Conservation (phyloP, 2,113 vertebrate genomes). For the Zeus faber region DNA sequence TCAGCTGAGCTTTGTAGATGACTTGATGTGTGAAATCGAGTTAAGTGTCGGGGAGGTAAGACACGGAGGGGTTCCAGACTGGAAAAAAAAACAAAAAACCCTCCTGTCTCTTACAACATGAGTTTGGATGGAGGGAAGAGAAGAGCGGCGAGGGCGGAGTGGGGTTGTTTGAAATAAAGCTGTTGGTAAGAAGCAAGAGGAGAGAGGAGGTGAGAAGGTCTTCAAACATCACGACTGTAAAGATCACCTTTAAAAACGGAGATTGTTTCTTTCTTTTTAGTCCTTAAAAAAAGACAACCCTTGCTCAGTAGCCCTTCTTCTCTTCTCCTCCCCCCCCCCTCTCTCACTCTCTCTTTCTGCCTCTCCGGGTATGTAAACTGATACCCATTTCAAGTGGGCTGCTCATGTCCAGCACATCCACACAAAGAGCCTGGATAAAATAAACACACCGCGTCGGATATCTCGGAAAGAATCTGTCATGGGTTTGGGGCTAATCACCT, state of each 20-base stretch:
- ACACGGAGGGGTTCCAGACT: slow-evolving; percentile 56
- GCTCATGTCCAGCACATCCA: slow-evolving; percentile 99
- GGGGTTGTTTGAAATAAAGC: slow-evolving; percentile 12
- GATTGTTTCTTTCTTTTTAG: background rate
- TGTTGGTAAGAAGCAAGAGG: background rate
- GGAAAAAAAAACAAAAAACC: slow-evolving; percentile 53
- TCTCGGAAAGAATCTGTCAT: slow-evolving; percentile 99
- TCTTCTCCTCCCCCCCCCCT: slow-evolving; percentile 56
- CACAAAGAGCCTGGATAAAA: slow-evolving; percentile 99
- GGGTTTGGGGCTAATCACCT: slow-evolving; percentile 99
- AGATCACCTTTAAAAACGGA: too few relatives aligned
- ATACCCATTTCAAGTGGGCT: slow-evolving; percentile 91
- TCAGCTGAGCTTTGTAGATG: slow-evolving; percentile 68
- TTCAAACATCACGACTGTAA: too few relatives aligned
- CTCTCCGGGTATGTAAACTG: slow-evolving; percentile 92
- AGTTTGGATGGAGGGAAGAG: slow-evolving; percentile 27
- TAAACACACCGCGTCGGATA: slow-evolving; percentile 99
- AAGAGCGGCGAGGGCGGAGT: too few relatives aligned
- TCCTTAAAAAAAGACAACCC: too few relatives aligned
- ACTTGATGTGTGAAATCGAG: slow-evolving; percentile 76
- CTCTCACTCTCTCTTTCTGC: slow-evolving; percentile 69
- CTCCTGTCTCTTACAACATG: slow-evolving; percentile 22
- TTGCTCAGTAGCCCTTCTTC: slow-evolving; percentile 1
- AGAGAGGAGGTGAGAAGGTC: background rate
- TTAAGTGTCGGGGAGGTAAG: slow-evolving; percentile 69